These are phyloP conservation scores for Ciconia maguari DNA, from an alignment of 2,113 vertebrate genomes.

Conservation along the genomic window DNA sequence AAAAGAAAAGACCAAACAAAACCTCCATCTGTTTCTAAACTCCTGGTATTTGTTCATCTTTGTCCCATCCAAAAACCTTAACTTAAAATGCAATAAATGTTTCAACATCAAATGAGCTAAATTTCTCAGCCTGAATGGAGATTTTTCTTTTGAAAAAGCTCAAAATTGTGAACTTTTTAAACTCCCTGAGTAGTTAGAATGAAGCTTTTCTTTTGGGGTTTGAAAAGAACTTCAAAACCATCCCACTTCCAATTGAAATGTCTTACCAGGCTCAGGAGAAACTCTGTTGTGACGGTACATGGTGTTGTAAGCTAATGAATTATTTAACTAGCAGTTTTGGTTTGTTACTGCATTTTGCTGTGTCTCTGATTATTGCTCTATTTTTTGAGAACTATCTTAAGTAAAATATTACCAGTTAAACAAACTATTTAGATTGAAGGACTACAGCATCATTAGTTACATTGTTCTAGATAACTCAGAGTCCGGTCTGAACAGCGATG, in stretches of 20 bases:
- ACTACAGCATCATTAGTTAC: neutral
- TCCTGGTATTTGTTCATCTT: neutral
- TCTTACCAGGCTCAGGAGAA: neutral
- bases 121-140: neutral
- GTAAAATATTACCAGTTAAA: conserved; percentile 1
- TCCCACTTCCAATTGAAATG: conserved; percentile 19
- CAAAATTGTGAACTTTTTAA: neutral
- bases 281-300: neutral
- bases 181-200: neutral
- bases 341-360: neutral
- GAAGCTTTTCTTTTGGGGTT: conserved; percentile 28
- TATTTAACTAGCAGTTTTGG: neutral
- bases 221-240: conserved; percentile 54
- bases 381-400: neutral
- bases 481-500: neutral
- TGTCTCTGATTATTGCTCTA: neutral
- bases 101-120: conserved; percentile 15
- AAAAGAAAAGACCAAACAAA: conserved; percentile 19
- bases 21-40: neutral
- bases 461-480: conserved; percentile 17
- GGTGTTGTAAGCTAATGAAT: neutral
- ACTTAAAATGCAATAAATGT: neutral
- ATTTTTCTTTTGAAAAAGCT: conserved; percentile 18
- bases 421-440: neutral
- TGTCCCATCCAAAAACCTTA: neutral